These are phyloP conservation scores for Mythimna loreyi DNA, from an alignment of 2,888 invertebrate genomes.

Conservation along the genomic window DNA sequence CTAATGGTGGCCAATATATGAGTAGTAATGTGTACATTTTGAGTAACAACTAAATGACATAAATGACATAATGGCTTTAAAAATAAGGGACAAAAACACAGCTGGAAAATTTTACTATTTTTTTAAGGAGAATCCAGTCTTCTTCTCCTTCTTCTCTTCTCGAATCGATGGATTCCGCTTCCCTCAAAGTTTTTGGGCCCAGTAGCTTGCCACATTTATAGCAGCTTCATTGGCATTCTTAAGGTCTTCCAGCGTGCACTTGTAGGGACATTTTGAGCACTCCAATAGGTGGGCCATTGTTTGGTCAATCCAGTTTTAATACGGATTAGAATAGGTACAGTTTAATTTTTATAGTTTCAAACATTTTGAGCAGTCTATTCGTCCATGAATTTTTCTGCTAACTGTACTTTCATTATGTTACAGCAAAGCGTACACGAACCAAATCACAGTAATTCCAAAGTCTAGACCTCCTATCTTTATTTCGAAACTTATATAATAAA, in stretches of 20 bases:
- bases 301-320: too few species aligned
- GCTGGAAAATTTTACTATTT: too few species aligned
- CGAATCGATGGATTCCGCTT: too few species aligned
- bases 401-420: background rate
- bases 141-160: too few species aligned
- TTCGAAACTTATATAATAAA: slow-evolving; percentile 48
- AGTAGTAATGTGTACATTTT: background rate
- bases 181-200: too few species aligned
- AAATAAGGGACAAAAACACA: background rate
- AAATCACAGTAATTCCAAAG: slow-evolving; percentile 10
- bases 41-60: background rate
- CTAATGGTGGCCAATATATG: slow-evolving; percentile 6
- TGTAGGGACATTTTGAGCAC: too few species aligned
- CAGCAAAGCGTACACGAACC: slow-evolving; percentile 3
- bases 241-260: too few species aligned
- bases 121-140: too few species aligned
- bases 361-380: background rate
- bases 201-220: too few species aligned
- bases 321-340: too few species aligned
- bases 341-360: background rate
- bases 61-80: background rate
- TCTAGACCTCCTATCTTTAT: slow-evolving; percentile 37
- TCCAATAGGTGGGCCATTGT: too few species aligned
- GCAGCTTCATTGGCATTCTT: too few species aligned
- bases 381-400: background rate